Evolutionary conservation across 2,113 vertebrate species (phyloP), one percentile per base, ranked within the genome.

Genomic region (Silurus meridionalis): DNA sequence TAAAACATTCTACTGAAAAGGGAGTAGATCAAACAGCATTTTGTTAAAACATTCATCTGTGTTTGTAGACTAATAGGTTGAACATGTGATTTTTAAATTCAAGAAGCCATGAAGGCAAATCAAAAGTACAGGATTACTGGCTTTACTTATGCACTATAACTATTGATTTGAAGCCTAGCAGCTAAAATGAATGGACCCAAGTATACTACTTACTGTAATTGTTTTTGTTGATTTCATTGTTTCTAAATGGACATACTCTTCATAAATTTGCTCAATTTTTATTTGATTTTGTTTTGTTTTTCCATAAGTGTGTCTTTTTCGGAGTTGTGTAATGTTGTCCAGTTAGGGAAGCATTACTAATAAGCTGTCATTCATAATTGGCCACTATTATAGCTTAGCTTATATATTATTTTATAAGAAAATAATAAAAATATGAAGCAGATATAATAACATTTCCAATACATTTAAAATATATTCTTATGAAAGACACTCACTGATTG

Each of bases 91-190:
- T 80, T 82, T 61, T 81, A 72, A 79, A 87, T 75, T 64, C 63
- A 55, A 28, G 83, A 69, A 83, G 88, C 86, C 79, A 86, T 93
- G 91, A 89, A 75, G 87, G 89, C 83, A 86, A 90, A 92, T 92
- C 90, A 92, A 87, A 85, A 84, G 66, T 13, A 71, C 85, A 82
- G 60, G 17, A 75, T 86, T 90, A 80, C 64, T 48, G 87, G 86
- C 58, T 64, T 61, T 91, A 88, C 46, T 82, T 82, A 82, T 80
- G 87, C 91, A 89, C 53, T 82, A 82, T 82, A 83, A 85, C 82
- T 90, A 91, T 87, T 92, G 88, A 92, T 83, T 84, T 75, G 50
- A 60, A 69, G 53, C 87, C 88, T 14, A n/a, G 28, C 21, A 21
- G 19, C 50, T 71, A 46, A 72, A 72, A 72, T 15, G 37, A 83